Evolutionary conservation across 2,888 invertebrate species (phyloP).

Genomic region (Agapostemon virescens): DNA sequence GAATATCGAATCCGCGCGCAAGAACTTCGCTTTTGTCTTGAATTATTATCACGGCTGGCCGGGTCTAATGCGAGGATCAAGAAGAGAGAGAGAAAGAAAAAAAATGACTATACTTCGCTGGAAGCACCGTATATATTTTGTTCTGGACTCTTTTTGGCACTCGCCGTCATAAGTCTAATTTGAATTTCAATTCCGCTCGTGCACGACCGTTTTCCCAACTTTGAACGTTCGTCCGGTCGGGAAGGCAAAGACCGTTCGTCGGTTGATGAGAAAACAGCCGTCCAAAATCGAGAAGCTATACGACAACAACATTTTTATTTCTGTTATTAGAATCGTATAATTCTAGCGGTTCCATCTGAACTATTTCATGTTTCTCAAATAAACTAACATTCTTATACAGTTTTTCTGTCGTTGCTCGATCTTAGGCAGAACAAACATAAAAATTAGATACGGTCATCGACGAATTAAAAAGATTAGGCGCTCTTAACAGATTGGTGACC

Average conservation of each 20-base stretch:
- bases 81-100: conserved; percentile 41
- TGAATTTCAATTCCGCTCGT: conserved; percentile 45
- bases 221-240: not conserved
- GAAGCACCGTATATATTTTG: conserved; percentile 31
- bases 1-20: conserved; percentile 71
- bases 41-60: conserved; percentile 64
- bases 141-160: not conserved
- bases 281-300: not conserved
- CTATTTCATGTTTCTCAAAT: too few relatives aligned
- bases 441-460: too few relatives aligned
- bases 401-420: too few relatives aligned
- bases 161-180: conserved; percentile 30
- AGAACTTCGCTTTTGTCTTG: conserved; percentile 61
- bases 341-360: not conserved
- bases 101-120: conserved; percentile 26
- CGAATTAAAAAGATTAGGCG: too few relatives aligned
- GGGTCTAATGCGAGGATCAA: conserved; percentile 35
- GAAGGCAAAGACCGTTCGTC: not conserved
- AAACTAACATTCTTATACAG: not conserved
- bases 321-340: not conserved
- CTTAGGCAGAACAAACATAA: too few relatives aligned
- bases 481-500: too few relatives aligned
- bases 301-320: not conserved
- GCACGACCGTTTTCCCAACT: conserved; percentile 36
- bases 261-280: not conserved